Evolutionary conservation across 2,797 vertebrate species (phyloP).

Genomic region (Myotis daubentonii): DNA sequence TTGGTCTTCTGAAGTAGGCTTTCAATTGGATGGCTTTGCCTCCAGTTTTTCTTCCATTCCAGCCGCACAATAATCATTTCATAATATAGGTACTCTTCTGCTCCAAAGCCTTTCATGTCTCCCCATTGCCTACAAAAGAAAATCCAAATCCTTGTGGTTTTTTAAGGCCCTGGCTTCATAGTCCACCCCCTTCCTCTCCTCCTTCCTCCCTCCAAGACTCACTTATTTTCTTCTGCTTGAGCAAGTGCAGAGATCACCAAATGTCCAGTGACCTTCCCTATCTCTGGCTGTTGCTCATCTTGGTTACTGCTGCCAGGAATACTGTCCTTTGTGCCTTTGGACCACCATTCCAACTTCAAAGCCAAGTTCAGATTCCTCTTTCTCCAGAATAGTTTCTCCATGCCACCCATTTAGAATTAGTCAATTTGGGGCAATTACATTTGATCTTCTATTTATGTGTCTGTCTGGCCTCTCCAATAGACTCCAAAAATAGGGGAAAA

Average conservation of each 20-base stretch:
- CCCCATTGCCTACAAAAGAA: not conserved
- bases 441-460: not conserved
- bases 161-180: not conserved
- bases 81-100: not conserved
- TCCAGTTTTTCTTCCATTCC: not conserved
- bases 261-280: not conserved
- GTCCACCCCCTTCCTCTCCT: not conserved
- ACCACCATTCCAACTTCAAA: not conserved
- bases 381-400: not conserved
- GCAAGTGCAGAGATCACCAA: not conserved
- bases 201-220: not conserved
- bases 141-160: not conserved
- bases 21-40: not conserved
- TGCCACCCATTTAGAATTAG: not conserved
- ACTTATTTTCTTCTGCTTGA: not conserved
- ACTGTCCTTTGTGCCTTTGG: not conserved
- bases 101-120: not conserved
- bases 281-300: not conserved
- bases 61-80: not conserved
- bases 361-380: not conserved
- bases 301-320: not conserved
- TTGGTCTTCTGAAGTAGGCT: not conserved
- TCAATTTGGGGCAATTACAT: not conserved
- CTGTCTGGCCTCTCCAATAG: not conserved
- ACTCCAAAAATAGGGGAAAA: not conserved